These are phyloP conservation scores for Aphelinus certus DNA, from an alignment of 1,140 invertebrate species.

Conservation along the genomic window DNA sequence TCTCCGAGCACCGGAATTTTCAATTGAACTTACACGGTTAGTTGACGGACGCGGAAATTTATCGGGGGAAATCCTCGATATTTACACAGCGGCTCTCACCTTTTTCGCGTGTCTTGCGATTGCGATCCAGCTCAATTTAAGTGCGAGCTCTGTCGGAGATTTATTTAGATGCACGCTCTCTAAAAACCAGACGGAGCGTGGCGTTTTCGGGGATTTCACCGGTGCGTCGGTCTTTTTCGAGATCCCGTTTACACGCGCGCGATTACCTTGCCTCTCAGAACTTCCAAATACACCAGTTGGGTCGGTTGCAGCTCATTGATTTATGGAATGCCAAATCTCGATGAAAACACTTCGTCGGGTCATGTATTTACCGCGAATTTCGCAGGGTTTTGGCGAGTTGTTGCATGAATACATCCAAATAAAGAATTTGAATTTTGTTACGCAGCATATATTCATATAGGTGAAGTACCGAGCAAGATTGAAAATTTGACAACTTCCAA, in stretches of 20 bases:
- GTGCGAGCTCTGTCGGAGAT: constrained; percentile 3
- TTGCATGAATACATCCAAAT: too few relatives aligned
- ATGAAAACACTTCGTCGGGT: too few relatives aligned
- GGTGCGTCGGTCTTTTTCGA: neutral
- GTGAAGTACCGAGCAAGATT: too few relatives aligned
- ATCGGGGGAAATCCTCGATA: constrained; percentile 8
- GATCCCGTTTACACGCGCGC: neutral
- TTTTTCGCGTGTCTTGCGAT: constrained; percentile 36
- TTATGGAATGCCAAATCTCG: too few relatives aligned
- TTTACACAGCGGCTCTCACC: constrained; percentile 25
- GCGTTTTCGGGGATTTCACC: constrained; percentile 23
- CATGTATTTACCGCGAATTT: too few relatives aligned
- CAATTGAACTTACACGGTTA: neutral
- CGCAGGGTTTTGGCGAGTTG: too few relatives aligned
- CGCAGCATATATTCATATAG: too few relatives aligned
- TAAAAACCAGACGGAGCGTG: constrained; percentile 22
- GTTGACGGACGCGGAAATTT: neutral
- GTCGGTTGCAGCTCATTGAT: too few relatives aligned
- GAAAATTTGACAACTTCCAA: too few relatives aligned
- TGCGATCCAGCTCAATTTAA: constrained; percentile 49
- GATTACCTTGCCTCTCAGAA: too few relatives aligned
- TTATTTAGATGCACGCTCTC: constrained; percentile 15
- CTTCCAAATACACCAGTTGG: too few relatives aligned
- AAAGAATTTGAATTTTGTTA: too few relatives aligned
- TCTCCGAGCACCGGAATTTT: neutral